Base-by-base conservation (phyloP, 2,888 invertebrate species). In the Halictus ligatus region DNA sequence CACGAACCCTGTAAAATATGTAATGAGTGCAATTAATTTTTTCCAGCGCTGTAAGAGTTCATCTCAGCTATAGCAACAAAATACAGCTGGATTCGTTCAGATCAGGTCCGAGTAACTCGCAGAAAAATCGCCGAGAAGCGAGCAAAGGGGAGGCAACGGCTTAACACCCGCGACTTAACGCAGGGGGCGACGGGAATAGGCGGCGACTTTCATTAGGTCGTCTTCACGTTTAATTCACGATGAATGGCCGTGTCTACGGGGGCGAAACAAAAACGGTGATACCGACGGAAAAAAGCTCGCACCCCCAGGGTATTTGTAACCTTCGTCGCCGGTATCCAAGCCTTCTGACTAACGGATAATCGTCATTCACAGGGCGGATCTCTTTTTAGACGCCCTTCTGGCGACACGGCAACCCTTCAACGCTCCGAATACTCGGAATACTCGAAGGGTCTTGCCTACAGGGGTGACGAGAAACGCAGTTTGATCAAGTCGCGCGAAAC, bases 191-290 rank as follows among this genome's bases (percentile, higher is more conserved):
- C 83, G 80, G 89, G 84, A 81, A 81, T 79, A 83, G 88, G 78
- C 75, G 84, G 88, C 69, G 77, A 80, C 86, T 85, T 91, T 93
- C 93, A 88, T 93, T 92, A 92, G 89, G 84, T 87, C 89, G 90
- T 87, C 89, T 91, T 92, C 91, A 89, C 88, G 88, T 92, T 93
- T 92, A 93, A 93, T 93, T 91, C 91, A 69, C 86, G 87, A 81
- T 85, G 90, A 93, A 93, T 91, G 84, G 64, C 85, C 43, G 12
- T 64, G 82, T 72, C 87, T 67, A 54, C 83, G 81, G 67, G 88
- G 83, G 75, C 75, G 85, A 80, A 79, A 85, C 84, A 85, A 84
- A 83, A 67, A 78, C 75, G 67, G 71, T 54, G 77, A 80, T 81
- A 74, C 64, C 72, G 48, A 76, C 48, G 77, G 29, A 74, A 40